A percentile compares a stretch with the other conserved stretches of the same genome.
These are phyloP conservation scores for Popillia japonica DNA, from an alignment of 1,140 invertebrate species.

Conservation along the genomic window DNA sequence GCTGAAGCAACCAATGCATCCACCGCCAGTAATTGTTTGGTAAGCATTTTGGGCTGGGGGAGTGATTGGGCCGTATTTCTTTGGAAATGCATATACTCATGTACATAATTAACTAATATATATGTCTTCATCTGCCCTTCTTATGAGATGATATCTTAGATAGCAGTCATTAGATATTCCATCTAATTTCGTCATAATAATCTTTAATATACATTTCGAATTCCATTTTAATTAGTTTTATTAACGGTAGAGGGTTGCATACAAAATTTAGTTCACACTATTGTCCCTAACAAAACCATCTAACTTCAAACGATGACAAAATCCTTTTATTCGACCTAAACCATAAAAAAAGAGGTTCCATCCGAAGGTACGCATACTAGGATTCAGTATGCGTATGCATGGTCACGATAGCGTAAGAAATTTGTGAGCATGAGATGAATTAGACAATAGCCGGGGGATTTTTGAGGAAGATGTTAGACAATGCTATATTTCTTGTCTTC, in stretches of 20 bases:
- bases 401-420: conserved; percentile 27
- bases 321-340: neutral
- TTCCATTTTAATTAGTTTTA: no score
- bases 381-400: neutral
- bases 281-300: neutral
- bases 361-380: neutral
- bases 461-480: conserved; percentile 25
- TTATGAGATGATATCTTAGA: neutral
- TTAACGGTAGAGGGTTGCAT: no score
- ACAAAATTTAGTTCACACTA: neutral
- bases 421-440: conserved; percentile 26
- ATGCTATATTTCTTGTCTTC: conserved; percentile 21
- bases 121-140: neutral
- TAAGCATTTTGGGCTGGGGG: no score
- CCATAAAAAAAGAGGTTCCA: conserved; percentile 14
- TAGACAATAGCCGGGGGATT: conserved; percentile 25
- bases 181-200: no score
- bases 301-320: neutral
- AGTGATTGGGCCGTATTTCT: no score
- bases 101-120: neutral
- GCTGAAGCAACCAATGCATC: no score
- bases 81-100: no score
- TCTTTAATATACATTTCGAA: no score
- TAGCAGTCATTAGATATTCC: no score
- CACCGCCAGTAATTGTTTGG: no score